These are phyloP conservation scores for Anseranas semipalmata DNA, from an alignment of 2,113 vertebrate species.

Conservation along the genomic window DNA sequence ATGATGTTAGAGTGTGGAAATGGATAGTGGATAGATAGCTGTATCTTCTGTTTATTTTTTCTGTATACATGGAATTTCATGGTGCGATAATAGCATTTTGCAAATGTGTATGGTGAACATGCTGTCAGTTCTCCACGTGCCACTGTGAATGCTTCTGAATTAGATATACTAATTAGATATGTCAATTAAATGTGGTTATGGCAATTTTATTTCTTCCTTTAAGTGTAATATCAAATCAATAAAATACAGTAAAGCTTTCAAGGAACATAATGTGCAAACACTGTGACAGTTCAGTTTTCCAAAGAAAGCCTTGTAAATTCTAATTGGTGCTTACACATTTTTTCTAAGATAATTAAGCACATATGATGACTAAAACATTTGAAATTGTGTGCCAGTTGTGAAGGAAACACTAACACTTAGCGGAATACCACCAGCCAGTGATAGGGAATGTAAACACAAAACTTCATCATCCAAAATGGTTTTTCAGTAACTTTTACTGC, in stretches of 20 bases:
- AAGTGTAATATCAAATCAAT: background rate
- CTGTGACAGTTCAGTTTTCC: background rate
- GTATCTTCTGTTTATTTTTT: background rate
- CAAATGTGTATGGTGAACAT: background rate
- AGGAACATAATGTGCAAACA: slow-evolving; percentile 2
- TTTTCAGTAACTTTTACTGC: background rate
- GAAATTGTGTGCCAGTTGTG: background rate
- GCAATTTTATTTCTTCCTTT: slow-evolving; percentile 30
- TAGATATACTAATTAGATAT: slow-evolving; percentile 19
- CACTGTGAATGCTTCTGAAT: background rate
- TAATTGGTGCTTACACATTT: background rate
- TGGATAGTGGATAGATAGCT: background rate
- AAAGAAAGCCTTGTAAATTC: background rate
- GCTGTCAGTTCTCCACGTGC: slow-evolving; percentile 14
- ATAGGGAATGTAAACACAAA: background rate
- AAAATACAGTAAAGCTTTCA: slow-evolving; percentile 13
- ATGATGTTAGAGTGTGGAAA: background rate
- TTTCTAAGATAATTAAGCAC: background rate
- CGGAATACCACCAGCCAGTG: background rate
- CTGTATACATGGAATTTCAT: background rate
- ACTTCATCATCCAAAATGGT: background rate
- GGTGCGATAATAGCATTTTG: background rate
- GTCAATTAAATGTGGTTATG: slow-evolving; percentile 26
- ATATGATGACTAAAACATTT: background rate
- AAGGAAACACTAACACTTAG: background rate